phyloP scores from a whole-genome alignment of 2,113 vertebrate species.

The Oenanthe melanoleuca region DNA sequence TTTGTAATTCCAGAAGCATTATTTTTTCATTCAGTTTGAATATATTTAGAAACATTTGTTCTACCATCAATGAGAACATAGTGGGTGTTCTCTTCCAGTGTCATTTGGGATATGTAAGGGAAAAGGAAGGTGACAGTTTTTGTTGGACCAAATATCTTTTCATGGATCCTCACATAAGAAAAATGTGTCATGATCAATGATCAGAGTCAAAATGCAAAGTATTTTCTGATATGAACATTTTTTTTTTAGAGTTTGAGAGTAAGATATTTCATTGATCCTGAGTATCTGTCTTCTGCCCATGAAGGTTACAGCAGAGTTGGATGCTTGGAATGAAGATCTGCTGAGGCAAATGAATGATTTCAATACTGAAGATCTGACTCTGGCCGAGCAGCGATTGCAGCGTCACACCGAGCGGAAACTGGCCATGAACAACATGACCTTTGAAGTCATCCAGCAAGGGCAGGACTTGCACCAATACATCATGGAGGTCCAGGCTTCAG shows the following conservation, averaged over 20 bases:
- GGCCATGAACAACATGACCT: constrained; percentile 98
- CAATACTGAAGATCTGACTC: constrained; percentile 87
- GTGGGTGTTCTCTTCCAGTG: neutral
- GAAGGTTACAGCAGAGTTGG: constrained; percentile 94
- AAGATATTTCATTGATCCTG: neutral
- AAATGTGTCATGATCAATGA: neutral
- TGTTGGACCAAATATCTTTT: neutral
- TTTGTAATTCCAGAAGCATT: neutral
- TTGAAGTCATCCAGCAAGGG: constrained; percentile 97
- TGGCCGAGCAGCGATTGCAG: constrained; percentile 93
- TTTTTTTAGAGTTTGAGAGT: neutral
- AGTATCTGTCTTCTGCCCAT: neutral
- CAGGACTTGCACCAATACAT: constrained; percentile 98
- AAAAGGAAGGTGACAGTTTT: neutral
- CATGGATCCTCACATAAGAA: neutral
- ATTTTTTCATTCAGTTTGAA: neutral
- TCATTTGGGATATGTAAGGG: neutral
- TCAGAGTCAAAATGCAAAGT: neutral
- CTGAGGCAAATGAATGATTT: constrained; percentile 94
- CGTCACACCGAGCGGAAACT: constrained; percentile 91
- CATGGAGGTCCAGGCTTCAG: constrained; percentile 98
- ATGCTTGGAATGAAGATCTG: constrained; percentile 96
- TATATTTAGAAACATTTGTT: neutral
- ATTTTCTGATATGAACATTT: neutral
- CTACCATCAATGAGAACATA: neutral